phyloP scores from a whole-genome alignment of 2,797 vertebrate species.

The Kryptopterus vitreolus region DNA sequence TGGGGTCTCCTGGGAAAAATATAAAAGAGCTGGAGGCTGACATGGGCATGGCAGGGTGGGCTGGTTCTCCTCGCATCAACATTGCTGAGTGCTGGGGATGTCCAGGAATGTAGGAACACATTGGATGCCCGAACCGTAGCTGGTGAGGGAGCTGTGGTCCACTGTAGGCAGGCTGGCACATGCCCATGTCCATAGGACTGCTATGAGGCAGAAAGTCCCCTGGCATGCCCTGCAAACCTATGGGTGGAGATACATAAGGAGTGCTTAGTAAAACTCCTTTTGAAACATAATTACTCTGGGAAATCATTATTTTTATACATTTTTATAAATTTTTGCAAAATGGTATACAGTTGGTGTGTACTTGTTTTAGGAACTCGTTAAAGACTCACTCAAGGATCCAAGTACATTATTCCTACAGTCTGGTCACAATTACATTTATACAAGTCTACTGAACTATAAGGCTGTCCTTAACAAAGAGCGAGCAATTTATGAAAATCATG shows the following conservation, averaged over 20 bases:
- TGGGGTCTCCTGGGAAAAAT: slow-evolving; percentile 81
- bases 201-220: slow-evolving; percentile 89
- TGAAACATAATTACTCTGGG: background rate
- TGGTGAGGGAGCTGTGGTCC: slow-evolving; percentile 83
- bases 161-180: slow-evolving; percentile 83
- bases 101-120: slow-evolving; percentile 88
- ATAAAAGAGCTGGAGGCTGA: slow-evolving; percentile 83
- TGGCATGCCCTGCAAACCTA: slow-evolving; percentile 91
- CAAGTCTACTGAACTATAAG: slow-evolving; percentile 52
- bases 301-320: background rate
- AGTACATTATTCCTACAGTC: slow-evolving; percentile 40
- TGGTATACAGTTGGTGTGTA: background rate
- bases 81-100: slow-evolving; percentile 85
- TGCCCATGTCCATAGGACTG: slow-evolving; percentile 85
- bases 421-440: slow-evolving; percentile 50
- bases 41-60: slow-evolving; percentile 87
- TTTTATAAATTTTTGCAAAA: too few relatives aligned
- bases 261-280: slow-evolving; percentile 35
- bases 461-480: slow-evolving; percentile 53
- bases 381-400: slow-evolving; percentile 22
- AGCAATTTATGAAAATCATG: background rate
- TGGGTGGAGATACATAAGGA: slow-evolving; percentile 43
- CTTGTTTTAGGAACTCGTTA: background rate
- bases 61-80: slow-evolving; percentile 87
- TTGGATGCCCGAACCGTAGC: slow-evolving; percentile 82